phyloP scores from a whole-genome alignment of 2,797 vertebrate species.

The Podargus strigoides region DNA sequence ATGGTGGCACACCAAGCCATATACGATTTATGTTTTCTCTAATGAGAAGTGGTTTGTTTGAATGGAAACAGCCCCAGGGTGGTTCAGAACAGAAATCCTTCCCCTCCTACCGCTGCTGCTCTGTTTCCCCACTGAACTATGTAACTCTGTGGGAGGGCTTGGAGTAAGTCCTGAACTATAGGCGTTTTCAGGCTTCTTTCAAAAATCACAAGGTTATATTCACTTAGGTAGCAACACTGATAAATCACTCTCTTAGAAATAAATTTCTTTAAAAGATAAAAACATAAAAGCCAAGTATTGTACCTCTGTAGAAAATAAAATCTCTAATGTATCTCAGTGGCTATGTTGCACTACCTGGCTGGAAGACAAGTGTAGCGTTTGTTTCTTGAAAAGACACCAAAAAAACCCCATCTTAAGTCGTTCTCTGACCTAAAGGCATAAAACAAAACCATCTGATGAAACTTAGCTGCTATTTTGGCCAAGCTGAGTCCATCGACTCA shows the following conservation, averaged over 20 bases:
- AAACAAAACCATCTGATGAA: conserved; percentile 13
- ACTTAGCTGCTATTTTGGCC: neutral
- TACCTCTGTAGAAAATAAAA: conserved; percentile 39
- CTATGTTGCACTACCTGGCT: neutral
- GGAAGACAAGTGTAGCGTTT: conserved; percentile 47
- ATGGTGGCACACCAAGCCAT: neutral
- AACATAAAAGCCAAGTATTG: neutral
- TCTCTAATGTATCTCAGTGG: neutral
- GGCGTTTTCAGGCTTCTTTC: neutral
- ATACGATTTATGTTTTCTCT: neutral
- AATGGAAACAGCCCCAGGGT: neutral
- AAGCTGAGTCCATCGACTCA: conserved; percentile 40
- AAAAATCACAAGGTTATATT: conserved; percentile 6
- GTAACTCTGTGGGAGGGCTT: neutral
- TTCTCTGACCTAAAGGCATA: conserved; percentile 45
- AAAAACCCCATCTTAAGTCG: conserved; percentile 47
- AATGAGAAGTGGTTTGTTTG: neutral
- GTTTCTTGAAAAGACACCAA: conserved; percentile 46
- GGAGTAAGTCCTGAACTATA: neutral
- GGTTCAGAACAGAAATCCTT: neutral
- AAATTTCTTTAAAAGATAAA: conserved; percentile 6
- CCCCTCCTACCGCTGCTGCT: neutral
- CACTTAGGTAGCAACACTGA: neutral
- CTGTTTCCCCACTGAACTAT: neutral
- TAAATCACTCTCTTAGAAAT: conserved; percentile 1